These are phyloP conservation scores for Zygothrica quintamaculata DNA, from an alignment of 2,888 invertebrate species.

Conservation along the genomic window DNA sequence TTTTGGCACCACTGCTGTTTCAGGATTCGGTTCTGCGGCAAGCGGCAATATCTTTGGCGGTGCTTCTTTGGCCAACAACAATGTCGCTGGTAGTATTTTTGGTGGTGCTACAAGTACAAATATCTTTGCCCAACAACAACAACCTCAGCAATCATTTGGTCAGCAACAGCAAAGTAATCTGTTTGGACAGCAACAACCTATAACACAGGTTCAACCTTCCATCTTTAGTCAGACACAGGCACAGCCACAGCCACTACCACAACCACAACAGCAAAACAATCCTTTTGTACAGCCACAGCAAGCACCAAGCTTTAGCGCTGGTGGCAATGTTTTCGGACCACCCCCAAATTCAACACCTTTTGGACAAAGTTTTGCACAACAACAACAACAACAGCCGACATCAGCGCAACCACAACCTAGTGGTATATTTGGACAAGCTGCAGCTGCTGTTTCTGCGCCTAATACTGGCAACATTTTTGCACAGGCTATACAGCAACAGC, in stretches of 20 bases:
- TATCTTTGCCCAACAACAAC: constrained; percentile 58
- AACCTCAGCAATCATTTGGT: constrained; percentile 47
- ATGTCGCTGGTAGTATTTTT: constrained; percentile 47
- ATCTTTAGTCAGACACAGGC: constrained; percentile 39
- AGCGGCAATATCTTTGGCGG: constrained; percentile 51
- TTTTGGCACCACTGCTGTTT: constrained; percentile 12
- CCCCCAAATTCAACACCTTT: constrained; percentile 33
- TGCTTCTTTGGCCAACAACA: constrained; percentile 8
- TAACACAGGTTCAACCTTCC: constrained; percentile 32
- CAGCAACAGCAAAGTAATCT: constrained; percentile 48
- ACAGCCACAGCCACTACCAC: no score
- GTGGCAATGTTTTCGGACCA: constrained; percentile 44
- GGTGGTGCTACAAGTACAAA: constrained; percentile 41
- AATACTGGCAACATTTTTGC: constrained; percentile 61
- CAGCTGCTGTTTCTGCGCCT: constrained; percentile 12
- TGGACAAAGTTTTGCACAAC: constrained; percentile 38
- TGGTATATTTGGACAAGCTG: constrained; percentile 48
- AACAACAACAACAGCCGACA: constrained; percentile 41
- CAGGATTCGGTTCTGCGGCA: neutral
- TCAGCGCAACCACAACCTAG: constrained; percentile 13
- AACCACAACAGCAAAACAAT: constrained; percentile 44
- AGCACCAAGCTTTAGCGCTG: neutral
- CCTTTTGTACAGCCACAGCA: constrained; percentile 37
- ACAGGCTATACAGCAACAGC: constrained; percentile 50
- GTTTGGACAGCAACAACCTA: constrained; percentile 37